Percentiles rank a stretch among this genome's conserved stretches.
phyloP scores from a whole-genome alignment of 1,140 invertebrate genomes.

The Trichonephila clavata region DNA sequence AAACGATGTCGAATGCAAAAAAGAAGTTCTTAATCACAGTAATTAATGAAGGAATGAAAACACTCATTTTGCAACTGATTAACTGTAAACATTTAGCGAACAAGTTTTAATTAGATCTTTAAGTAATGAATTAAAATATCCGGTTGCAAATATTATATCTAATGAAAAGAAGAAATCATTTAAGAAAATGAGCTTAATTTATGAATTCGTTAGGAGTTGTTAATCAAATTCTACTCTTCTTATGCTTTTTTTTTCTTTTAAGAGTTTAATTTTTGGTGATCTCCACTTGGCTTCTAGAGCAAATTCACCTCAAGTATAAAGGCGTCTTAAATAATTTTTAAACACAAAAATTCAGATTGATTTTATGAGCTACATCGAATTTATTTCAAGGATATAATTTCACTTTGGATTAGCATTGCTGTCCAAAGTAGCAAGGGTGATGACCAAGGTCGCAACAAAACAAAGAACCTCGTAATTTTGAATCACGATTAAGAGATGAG shows the following conservation, averaged over 20 bases:
- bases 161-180: neutral
- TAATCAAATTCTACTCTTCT: neutral
- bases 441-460: too few relatives aligned
- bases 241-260: neutral
- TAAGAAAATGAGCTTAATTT: constrained; percentile 27
- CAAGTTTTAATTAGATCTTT: constrained; percentile 36
- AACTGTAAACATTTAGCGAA: constrained; percentile 6
- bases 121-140: constrained; percentile 22
- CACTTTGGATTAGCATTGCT: too few relatives aligned
- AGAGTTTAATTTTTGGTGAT: neutral
- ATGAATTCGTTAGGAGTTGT: neutral
- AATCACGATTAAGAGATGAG: too few relatives aligned
- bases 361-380: too few relatives aligned
- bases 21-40: neutral
- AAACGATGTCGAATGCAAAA: neutral
- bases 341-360: too few relatives aligned
- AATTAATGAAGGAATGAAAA: neutral
- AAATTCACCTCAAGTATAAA: too few relatives aligned
- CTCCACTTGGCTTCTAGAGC: neutral
- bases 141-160: neutral
- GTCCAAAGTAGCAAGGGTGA: too few relatives aligned
- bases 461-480: too few relatives aligned
- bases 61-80: constrained; percentile 16
- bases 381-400: too few relatives aligned
- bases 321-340: too few relatives aligned